phyloP scores from a whole-genome alignment of 2,888 invertebrate species.

The Trachelus stipa region DNA sequence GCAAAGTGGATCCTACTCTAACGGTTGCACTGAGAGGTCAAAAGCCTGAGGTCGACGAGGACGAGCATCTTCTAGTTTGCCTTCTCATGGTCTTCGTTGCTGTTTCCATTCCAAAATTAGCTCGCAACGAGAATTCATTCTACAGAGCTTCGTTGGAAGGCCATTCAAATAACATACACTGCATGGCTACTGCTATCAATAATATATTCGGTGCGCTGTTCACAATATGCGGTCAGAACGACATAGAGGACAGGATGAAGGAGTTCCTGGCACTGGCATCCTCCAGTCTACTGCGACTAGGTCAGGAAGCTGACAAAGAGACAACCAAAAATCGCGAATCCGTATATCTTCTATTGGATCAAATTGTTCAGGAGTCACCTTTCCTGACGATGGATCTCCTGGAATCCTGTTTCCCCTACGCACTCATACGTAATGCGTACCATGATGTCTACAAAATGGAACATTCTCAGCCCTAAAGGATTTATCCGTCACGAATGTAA shows the following conservation, averaged over 20 bases:
- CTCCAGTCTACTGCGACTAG: conserved; percentile 92
- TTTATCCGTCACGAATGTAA: neutral
- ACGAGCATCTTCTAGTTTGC: conserved; percentile 94
- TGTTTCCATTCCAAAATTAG: conserved; percentile 95
- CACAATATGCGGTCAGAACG: conserved; percentile 94
- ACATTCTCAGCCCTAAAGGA: conserved; percentile 69
- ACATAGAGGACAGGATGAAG: conserved; percentile 97
- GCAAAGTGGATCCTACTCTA: conserved; percentile 95
- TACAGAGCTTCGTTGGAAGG: conserved; percentile 90
- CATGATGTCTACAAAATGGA: conserved; percentile 95
- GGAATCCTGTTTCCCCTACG: conserved; percentile 99
- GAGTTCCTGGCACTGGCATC: conserved; percentile 94
- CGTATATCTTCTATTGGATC: conserved; percentile 94
- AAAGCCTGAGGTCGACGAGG: conserved; percentile 88
- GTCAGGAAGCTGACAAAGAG: conserved; percentile 96
- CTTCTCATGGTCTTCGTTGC: conserved; percentile 99
- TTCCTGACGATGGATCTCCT: conserved; percentile 98
- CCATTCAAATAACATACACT: conserved; percentile 99
- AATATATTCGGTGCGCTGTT: conserved; percentile 97
- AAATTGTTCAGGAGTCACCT: conserved; percentile 98
- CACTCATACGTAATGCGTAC: conserved; percentile 96
- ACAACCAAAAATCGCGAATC: conserved; percentile 94
- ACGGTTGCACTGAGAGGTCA: conserved; percentile 91
- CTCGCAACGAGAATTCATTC: conserved; percentile 89
- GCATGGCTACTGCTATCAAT: conserved; percentile 96